Evolutionary conservation across 1,140 invertebrate species (phyloP), one percentile per base, ranked within the genome.

Genomic region (Eriocheir sinensis): DNA sequence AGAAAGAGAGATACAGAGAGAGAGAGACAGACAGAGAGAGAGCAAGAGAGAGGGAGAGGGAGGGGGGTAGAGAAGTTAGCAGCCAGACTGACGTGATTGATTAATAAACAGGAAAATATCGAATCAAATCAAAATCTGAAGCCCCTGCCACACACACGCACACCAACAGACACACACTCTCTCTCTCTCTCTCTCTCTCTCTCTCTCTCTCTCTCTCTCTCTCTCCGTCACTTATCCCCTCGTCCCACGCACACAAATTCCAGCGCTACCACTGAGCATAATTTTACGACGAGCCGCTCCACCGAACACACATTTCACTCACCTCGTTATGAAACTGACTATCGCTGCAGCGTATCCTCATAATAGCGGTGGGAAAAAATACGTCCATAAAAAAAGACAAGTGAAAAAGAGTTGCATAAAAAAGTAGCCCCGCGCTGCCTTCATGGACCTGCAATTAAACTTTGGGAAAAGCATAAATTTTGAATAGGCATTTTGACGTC

Each of bases 361-460:
- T 72, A 72, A 72, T n/a, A 72, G 60, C 60, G 60, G 21, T 2
- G 21, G n/a, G 21, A n/a, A n/a, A n/a, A 72, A 72, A 72, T n/a
- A 72, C 27, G 60, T 72, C n/a, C 21, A 53, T 72, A 72, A 72
- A n/a, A 21, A 72, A n/a, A 21, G n/a, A 2, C 60, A 72, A 72
- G n/a, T n/a, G n/a, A 72, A 72, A 72, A 72, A 72, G 21, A 1
- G n/a, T n/a, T 21, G 12, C 60, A 72, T n/a, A 72, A 72, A 72
- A 72, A 27, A n/a, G n/a, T n/a, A 72, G 60, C n/a, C 8, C 60
- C 60, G 27, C 60, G 27, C 8, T n/a, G 60, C 27, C 27, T 72
- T 72, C 60, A 72, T n/a, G 60, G 60, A 72, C 60, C 60, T 21
- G 60, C 60, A 72, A 72, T 72, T 72, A 72, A 72, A 72, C 60